Conservation (phyloP, 2,888 invertebrate genomes). For the Sinohyriopsis cumingii region DNA sequence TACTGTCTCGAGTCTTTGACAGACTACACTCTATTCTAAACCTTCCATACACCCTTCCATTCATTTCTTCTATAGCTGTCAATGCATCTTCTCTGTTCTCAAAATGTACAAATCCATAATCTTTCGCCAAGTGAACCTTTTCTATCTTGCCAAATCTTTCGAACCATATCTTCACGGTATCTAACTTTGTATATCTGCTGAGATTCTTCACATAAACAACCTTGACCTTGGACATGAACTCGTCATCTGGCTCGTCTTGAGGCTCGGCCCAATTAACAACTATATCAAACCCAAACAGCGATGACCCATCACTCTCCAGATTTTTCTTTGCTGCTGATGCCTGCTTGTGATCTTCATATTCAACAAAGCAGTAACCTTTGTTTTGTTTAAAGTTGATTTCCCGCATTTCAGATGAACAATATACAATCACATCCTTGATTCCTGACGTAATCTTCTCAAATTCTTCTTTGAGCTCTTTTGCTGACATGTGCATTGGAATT, state of each 20-base stretch:
- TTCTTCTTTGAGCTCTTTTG: conserved; percentile 12
- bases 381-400: conserved; percentile 19
- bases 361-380: conserved; percentile 28
- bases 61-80: conserved; percentile 21
- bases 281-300: conserved; percentile 17
- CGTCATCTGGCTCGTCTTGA: conserved; percentile 10
- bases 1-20: too few relatives aligned
- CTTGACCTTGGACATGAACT: conserved; percentile 21
- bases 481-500: conserved; percentile 22
- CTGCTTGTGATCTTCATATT: conserved; percentile 18
- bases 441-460: conserved; percentile 19
- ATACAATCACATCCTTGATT: conserved; percentile 16
- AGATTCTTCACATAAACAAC: conserved; percentile 27
- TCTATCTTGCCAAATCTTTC: conserved; percentile 28
- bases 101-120: conserved; percentile 34
- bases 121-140: conserved; percentile 29
- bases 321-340: conserved; percentile 23
- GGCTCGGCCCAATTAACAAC: conserved; percentile 28
- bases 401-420: conserved; percentile 18
- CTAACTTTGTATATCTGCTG: conserved; percentile 16
- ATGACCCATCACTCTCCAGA: too few relatives aligned
- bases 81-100: conserved; percentile 22
- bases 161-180: conserved; percentile 20
- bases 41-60: conserved; percentile 6
- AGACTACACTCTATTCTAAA: too few relatives aligned